Conservation (phyloP, 2,797 vertebrate genomes). For the Acropternis orthonyx region DNA sequence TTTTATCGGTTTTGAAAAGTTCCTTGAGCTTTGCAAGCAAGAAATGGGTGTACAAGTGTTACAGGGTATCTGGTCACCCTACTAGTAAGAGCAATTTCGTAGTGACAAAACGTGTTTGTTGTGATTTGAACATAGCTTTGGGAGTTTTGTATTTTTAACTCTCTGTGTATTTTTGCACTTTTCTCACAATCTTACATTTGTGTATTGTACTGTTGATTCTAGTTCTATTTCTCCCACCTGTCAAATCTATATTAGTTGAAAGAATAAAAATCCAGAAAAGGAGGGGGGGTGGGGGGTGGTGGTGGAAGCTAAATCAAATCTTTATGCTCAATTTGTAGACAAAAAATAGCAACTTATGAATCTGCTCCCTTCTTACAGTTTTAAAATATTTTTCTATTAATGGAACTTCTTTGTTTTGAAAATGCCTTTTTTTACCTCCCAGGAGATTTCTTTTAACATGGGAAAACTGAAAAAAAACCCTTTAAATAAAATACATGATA, state of each 20-base stretch:
- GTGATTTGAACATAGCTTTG: neutral
- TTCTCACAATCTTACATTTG: neutral
- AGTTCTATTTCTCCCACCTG: neutral
- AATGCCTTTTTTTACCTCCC: neutral
- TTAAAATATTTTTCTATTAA: neutral
- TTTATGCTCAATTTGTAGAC: neutral
- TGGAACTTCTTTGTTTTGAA: neutral
- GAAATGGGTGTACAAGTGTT: neutral
- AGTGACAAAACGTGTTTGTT: neutral
- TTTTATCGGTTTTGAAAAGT: neutral
- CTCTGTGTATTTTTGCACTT: neutral
- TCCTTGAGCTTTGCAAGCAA: neutral
- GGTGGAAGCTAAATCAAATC: accelerated
- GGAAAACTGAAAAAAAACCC: neutral
- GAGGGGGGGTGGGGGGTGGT: no score
- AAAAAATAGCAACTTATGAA: neutral
- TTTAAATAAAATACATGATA: neutral
- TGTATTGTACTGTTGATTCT: neutral
- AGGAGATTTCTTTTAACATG: neutral
- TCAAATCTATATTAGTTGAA: neutral
- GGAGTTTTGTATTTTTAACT: neutral
- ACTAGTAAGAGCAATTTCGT: neutral
- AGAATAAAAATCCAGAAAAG: neutral
- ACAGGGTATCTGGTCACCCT: neutral
- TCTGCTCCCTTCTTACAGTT: neutral